Evolutionary conservation across 2,797 vertebrate species (phyloP).

Genomic region (Ataeniobius toweri): DNA sequence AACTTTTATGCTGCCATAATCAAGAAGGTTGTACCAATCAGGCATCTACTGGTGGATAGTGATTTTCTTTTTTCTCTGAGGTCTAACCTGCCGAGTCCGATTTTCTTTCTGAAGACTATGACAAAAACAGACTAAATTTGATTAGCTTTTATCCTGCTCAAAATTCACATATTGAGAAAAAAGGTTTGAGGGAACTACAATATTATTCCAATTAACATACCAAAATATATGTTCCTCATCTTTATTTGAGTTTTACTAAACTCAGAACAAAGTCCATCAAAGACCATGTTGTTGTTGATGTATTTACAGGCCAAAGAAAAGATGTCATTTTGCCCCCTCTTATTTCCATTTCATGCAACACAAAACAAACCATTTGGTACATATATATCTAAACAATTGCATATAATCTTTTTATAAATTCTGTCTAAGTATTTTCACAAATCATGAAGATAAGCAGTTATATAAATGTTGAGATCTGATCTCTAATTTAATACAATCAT

Average conservation of each 20-base stretch:
- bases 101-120: not conserved
- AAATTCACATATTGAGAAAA: not conserved
- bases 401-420: not conserved
- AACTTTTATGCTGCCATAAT: not conserved
- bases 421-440: not conserved
- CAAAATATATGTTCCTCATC: not conserved
- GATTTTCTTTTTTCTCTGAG: not conserved
- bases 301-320: not conserved
- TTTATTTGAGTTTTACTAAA: not conserved
- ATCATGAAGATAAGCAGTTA: not conserved
- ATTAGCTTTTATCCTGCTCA: not conserved
- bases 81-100: not conserved
- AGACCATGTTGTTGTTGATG: not conserved
- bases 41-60: not conserved
- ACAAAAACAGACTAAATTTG: not conserved
- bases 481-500: not conserved
- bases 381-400: not conserved
- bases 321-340: not conserved
- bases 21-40: not conserved
- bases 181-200: not conserved
- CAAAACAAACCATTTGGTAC: not conserved
- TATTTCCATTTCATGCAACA: not conserved
- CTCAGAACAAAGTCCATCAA: not conserved
- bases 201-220: not conserved
- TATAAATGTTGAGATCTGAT: not conserved